phyloP scores from a whole-genome alignment of 2,797 vertebrate species.

The Bufotes viridis region DNA sequence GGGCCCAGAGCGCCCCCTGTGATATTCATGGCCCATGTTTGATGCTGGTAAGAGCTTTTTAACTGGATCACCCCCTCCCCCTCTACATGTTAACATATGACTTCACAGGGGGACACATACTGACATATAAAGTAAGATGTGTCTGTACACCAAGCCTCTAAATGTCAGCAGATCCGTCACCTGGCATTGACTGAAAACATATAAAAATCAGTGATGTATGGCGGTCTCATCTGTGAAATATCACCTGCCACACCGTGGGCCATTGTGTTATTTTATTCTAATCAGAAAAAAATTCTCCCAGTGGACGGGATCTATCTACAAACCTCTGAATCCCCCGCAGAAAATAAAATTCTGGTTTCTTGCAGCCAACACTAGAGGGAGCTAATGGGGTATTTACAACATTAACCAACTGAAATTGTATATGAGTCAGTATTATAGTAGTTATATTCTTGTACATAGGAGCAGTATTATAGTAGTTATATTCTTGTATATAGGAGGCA shows the following conservation, averaged over 20 bases:
- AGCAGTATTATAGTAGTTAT: conserved; percentile 15
- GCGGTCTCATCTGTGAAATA: too few relatives aligned
- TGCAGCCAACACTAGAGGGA: too few relatives aligned
- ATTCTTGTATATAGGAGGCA: conserved; percentile 12
- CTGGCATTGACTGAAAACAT: too few relatives aligned
- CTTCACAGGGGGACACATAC: neutral
- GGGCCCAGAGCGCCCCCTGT: neutral
- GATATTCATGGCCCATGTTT: conserved; percentile 16
- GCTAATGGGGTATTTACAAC: too few relatives aligned
- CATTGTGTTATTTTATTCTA: too few relatives aligned
- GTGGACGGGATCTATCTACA: too few relatives aligned
- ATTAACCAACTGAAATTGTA: neutral
- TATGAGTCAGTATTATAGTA: neutral
- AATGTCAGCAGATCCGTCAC: neutral
- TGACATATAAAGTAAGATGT: neutral
- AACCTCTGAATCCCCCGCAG: too few relatives aligned
- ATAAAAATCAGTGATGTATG: too few relatives aligned
- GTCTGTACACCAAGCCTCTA: neutral
- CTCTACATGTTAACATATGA: neutral
- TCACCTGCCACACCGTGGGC: too few relatives aligned
- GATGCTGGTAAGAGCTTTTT: neutral
- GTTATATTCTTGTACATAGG: neutral
- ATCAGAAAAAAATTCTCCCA: too few relatives aligned
- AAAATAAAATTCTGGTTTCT: too few relatives aligned
- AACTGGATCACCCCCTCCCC: neutral